These are phyloP conservation scores for Ophioninae sp. DNA, from an alignment of 2,888 invertebrate genomes.

Conservation along the genomic window DNA sequence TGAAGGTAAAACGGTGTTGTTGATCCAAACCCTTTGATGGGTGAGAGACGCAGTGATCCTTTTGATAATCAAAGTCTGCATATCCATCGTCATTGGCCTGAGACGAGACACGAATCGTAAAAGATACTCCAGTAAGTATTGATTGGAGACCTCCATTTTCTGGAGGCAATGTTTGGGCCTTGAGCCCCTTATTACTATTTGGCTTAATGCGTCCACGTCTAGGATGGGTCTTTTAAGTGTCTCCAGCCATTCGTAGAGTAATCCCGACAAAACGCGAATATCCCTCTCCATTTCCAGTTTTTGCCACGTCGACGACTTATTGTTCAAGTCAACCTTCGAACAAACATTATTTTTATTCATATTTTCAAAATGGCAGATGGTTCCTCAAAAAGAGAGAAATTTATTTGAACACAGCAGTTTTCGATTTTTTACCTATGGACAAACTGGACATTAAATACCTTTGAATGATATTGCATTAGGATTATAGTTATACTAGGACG, in stretches of 20 bases:
- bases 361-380: neutral
- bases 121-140: constrained; percentile 88
- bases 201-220: constrained; percentile 85
- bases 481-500: too few relatives aligned
- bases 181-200: constrained; percentile 85
- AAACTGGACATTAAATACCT: neutral
- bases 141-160: constrained; percentile 84
- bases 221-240: constrained; percentile 87
- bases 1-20: constrained; percentile 80
- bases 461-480: neutral
- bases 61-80: constrained; percentile 84
- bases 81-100: constrained; percentile 84
- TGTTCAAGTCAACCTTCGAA: constrained; percentile 85
- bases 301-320: constrained; percentile 85
- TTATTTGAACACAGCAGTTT: neutral
- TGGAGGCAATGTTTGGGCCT: constrained; percentile 85
- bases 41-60: constrained; percentile 86
- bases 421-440: neutral
- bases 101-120: constrained; percentile 87
- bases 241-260: constrained; percentile 91
- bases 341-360: neutral
- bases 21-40: constrained; percentile 84
- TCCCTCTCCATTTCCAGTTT: constrained; percentile 86
- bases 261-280: constrained; percentile 84
- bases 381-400: neutral